A percentile compares a stretch with the other conserved stretches of the same genome.
phyloP scores from a whole-genome alignment of 2,113 vertebrate genomes.

The Chloebia gouldiae region DNA sequence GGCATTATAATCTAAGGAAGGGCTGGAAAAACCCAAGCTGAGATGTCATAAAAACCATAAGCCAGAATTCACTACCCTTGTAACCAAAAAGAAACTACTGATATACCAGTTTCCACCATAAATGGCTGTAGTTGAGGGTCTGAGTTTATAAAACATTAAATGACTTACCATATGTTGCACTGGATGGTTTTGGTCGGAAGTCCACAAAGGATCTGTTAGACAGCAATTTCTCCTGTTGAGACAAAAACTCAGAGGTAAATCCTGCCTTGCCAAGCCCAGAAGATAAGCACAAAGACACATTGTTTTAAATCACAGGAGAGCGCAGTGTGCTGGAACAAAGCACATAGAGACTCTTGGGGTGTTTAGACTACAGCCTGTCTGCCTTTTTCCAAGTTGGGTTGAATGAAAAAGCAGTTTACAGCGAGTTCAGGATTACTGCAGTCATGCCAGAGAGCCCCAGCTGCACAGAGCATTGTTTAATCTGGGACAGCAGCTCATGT shows the following conservation, averaged over 20 bases:
- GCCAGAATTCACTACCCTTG: slow-evolving; percentile 19
- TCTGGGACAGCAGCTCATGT: background rate
- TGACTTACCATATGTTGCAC: slow-evolving; percentile 45
- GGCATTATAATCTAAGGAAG: background rate
- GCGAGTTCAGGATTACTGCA: background rate
- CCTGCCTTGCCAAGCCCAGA: slow-evolving; percentile 35
- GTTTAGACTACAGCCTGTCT: slow-evolving; percentile 56
- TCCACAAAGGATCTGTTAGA: slow-evolving; percentile 36
- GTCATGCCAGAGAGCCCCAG: slow-evolving; percentile 36
- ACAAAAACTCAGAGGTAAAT: slow-evolving; percentile 55
- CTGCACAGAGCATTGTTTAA: background rate
- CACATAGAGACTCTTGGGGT: slow-evolving; percentile 40
- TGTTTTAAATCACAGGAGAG: slow-evolving; percentile 45
- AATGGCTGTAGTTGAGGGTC: slow-evolving; percentile 19
- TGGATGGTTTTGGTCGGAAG: slow-evolving; percentile 45
- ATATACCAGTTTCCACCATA: slow-evolving; percentile 40
- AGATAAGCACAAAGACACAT: slow-evolving; percentile 65
- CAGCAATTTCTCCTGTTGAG: slow-evolving; percentile 56
- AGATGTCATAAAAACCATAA: slow-evolving; percentile 38
- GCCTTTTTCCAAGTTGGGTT: slow-evolving; percentile 11
- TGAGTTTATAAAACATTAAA: slow-evolving; percentile 22
- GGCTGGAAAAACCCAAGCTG: slow-evolving; percentile 2
- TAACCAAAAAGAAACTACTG: slow-evolving; percentile 15
- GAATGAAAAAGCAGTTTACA: slow-evolving; percentile 56
- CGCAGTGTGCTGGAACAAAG: slow-evolving; percentile 46